Evolutionary conservation across 2,797 vertebrate genomes (phyloP), one percentile per base, ranked within the genome.

Genomic region (Smutsia gigantea): DNA sequence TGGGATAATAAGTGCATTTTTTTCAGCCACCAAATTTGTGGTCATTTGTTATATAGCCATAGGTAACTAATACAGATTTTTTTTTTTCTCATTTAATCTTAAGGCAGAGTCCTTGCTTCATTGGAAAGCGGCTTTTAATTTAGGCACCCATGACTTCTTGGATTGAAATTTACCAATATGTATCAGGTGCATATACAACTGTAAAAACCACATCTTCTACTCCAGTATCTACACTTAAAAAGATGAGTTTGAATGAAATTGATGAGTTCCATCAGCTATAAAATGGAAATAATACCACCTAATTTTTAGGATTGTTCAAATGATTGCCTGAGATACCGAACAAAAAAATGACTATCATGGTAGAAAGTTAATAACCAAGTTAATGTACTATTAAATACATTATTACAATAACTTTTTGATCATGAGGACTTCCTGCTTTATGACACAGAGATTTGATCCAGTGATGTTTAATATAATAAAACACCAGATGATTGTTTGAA

Each of bases 351-450:
- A 27, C 83, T 57, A 90, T 6, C 18, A 53, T 46, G 34, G 19
- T 64, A 53, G 4, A 51, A 88, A 59, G 8, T 61, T 57, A 93
- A 57, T 83, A 63, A 74, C 1, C 88, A 29, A 63, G 46, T 46
- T 46, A 46, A 46, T 46, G 46, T 46, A 46, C 8, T n/a, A 64
- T 5, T 90, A 55, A 90, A 93, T n/a, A 82, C 6, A 77, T 94
- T 92, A 37, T 85, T 91, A 53, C 0, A 86, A 87, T 63, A 71
- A 29, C 29, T 39, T 85, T 91, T 88, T 89, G n/a, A 84, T 72
- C 55, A 59, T 90, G 39, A 94, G 87, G 51, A 72, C 2, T 49
- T 90, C 46, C 77, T 61, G 11, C 51, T 92, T 87, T 72, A 57
- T 90, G 14, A 39, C 75, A 31, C 71, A 93, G 34, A 78, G 15